Evolutionary conservation across 1,140 invertebrate genomes (phyloP).

Genomic region (Papilio xuthus): DNA sequence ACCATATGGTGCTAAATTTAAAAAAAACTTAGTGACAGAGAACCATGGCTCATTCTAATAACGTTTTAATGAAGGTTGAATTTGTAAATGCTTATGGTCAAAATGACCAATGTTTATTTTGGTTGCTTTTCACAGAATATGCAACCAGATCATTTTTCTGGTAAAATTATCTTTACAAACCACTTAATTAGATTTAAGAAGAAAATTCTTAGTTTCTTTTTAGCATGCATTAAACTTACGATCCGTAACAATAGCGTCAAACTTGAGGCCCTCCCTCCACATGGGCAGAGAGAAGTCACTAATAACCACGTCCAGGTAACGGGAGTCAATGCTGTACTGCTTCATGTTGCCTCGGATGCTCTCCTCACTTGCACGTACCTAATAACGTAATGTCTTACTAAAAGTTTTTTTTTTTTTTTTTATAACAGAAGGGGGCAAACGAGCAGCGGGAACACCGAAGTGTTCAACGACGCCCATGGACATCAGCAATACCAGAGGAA

Average conservation of each 20-base stretch:
- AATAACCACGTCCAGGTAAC: conserved; percentile 94
- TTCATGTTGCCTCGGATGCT: conserved; percentile 92
- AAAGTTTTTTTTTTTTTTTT: no score
- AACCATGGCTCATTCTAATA: background rate
- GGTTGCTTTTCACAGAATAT: no score
- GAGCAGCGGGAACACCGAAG: no score
- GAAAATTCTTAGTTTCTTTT: background rate
- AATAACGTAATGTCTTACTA: background rate
- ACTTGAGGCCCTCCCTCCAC: conserved; percentile 86
- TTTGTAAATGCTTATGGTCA: no score
- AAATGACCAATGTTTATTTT: no score
- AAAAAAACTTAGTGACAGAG: background rate
- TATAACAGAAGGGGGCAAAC: no score
- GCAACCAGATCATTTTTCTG: background rate
- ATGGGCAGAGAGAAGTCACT: conserved; percentile 93
- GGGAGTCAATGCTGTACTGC: conserved; percentile 90
- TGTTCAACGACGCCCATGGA: no score
- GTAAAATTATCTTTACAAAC: background rate
- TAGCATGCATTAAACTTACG: conserved; percentile 85
- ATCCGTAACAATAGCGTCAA: conserved; percentile 96
- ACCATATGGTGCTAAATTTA: conserved; percentile 93
- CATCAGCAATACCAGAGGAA: no score
- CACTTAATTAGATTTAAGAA: no score
- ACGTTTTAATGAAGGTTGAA: no score
- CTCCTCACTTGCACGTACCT: conserved; percentile 90